Percentiles rank a stretch among this genome's conserved stretches.
Evolutionary conservation across 30 jellyfish, hydroid and myxozoan genomes (phyloP).

Genomic region (Aurelia sp.): DNA sequence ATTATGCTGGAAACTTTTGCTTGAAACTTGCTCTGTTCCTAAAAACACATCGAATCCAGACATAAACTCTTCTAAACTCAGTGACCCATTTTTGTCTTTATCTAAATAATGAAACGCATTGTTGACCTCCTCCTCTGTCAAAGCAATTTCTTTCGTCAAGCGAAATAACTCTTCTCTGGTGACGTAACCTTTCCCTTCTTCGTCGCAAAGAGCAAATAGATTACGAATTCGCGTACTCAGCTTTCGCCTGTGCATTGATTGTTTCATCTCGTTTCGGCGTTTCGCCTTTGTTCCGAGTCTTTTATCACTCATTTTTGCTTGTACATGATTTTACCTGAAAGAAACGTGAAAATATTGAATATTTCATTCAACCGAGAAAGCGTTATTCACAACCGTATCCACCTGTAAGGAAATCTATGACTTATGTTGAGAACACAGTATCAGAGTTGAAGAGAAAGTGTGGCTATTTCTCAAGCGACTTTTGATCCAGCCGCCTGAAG

Average conservation of each 20-base stretch:
- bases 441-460: too few species aligned
- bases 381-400: too few species aligned
- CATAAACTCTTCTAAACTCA: constrained; percentile 86
- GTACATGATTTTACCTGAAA: too few species aligned
- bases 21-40: constrained; percentile 71
- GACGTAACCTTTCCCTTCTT: constrained; percentile 75
- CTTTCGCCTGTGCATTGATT: constrained; percentile 42
- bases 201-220: constrained; percentile 79
- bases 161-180: constrained; percentile 78
- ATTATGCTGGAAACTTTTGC: constrained; percentile 59
- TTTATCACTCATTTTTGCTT: constrained; percentile 24
- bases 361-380: too few species aligned
- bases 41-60: constrained; percentile 86
- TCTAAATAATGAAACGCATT: constrained; percentile 83
- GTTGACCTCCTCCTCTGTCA: constrained; percentile 78
- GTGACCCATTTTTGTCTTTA: constrained; percentile 77
- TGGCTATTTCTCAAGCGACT: too few species aligned
- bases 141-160: constrained; percentile 79
- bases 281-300: constrained; percentile 29
- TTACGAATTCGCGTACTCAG: constrained; percentile 43
- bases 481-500: too few species aligned
- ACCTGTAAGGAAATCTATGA: too few species aligned
- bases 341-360: too few species aligned
- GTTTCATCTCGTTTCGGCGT: constrained; percentile 23
- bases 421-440: too few species aligned